These are phyloP conservation scores for Sebastes nivosus DNA, from an alignment of 2,797 vertebrate genomes.

Conservation along the genomic window DNA sequence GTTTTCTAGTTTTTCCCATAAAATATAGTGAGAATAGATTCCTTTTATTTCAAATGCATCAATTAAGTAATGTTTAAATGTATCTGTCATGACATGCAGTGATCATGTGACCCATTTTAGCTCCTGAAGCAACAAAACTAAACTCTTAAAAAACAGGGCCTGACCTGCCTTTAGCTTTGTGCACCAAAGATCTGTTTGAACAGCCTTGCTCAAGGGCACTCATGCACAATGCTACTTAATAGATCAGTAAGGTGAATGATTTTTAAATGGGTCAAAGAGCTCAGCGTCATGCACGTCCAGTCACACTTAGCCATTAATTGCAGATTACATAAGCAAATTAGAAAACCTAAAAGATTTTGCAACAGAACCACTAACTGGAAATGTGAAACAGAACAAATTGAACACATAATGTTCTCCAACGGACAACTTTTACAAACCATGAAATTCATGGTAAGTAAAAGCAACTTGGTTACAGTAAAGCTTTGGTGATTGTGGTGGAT, in stretches of 20 bases:
- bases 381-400: background rate
- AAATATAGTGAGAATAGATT: background rate
- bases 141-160: background rate
- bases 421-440: background rate
- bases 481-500: background rate
- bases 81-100: background rate
- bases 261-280: background rate
- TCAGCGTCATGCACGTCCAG: background rate
- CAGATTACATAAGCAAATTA: slow-evolving; percentile 1
- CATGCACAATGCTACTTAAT: background rate
- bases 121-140: background rate
- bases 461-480: background rate
- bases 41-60: background rate
- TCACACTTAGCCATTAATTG: background rate
- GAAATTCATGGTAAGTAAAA: background rate
- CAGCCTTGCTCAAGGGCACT: background rate
- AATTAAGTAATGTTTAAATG: background rate
- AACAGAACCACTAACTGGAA: background rate
- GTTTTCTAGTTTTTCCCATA: background rate
- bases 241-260: background rate
- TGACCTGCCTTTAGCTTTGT: background rate
- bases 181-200: background rate
- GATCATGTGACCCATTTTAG: background rate
- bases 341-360: background rate
- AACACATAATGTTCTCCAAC: background rate